Conservation (phyloP, 2,113 vertebrate genomes). For the Lathamus discolor region DNA sequence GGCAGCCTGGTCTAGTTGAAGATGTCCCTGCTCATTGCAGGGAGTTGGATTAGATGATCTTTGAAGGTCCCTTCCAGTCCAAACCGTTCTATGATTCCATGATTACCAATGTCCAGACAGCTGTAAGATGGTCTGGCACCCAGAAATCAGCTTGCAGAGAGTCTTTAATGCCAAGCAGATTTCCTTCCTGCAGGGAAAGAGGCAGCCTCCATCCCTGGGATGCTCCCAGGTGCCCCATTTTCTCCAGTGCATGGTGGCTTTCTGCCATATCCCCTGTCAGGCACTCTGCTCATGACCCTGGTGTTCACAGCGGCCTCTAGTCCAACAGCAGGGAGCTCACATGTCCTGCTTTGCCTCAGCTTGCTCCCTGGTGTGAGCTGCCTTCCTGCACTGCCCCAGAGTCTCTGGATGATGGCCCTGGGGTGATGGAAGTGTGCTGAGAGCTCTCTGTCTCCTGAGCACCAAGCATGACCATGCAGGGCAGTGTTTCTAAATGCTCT, state of each 20-base stretch:
- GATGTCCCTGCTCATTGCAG: background rate
- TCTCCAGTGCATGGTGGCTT: background rate
- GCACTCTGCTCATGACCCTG: background rate
- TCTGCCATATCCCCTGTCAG: background rate
- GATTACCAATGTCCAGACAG: background rate
- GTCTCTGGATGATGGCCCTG: fast-evolving
- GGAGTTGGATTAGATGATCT: background rate
- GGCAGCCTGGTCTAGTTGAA: background rate
- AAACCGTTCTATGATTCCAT: background rate
- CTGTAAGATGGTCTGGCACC: background rate
- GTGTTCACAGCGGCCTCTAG: background rate
- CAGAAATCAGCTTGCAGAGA: background rate
- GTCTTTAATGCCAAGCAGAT: background rate
- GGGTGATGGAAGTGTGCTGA: background rate
- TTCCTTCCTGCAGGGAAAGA: background rate
- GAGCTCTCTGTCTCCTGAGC: background rate
- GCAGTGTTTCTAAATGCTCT: background rate
- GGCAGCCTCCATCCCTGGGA: background rate
- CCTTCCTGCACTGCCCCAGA: background rate
- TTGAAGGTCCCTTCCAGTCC: background rate
- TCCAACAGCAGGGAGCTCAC: background rate
- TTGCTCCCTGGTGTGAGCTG: background rate
- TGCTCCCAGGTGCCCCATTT: background rate
- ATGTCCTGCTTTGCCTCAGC: background rate
- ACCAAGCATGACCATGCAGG: background rate